A percentile compares a stretch with the other conserved stretches of the same genome.
phyloP scores from a whole-genome alignment of 1,140 invertebrate genomes.

The Panagrolaimus sp. region DNA sequence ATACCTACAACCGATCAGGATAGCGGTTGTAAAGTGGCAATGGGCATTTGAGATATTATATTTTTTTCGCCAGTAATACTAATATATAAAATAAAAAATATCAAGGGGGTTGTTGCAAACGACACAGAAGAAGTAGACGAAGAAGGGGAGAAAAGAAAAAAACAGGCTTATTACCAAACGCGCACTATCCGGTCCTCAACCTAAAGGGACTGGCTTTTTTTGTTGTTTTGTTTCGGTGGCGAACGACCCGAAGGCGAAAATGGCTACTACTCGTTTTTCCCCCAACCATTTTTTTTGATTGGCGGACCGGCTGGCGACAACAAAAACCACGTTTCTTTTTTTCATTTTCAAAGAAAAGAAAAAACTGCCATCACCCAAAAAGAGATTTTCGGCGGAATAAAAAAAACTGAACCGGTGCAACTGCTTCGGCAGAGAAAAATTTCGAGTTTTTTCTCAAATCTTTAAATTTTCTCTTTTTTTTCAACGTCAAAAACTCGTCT shows the following conservation, averaged over 20 bases:
- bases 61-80: too few species aligned
- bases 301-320: slow-evolving; percentile 15
- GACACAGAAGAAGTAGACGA: slow-evolving; percentile 6
- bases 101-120: background rate
- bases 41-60: slow-evolving; percentile 1
- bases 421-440: too few species aligned
- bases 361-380: too few species aligned
- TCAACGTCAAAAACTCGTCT: too few species aligned
- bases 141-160: background rate
- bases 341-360: too few species aligned
- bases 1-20: background rate
- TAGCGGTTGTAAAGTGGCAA: slow-evolving; percentile 9
- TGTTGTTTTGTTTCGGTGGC: slow-evolving; percentile 15
- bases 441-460: too few species aligned
- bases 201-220: background rate
- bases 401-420: too few species aligned
- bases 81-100: too few species aligned
- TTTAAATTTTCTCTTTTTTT: too few species aligned
- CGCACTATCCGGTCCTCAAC: slow-evolving; percentile 8
- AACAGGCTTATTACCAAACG: slow-evolving; percentile 9
- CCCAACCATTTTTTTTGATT: background rate
- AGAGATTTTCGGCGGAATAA: too few species aligned
- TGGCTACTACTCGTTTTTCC: slow-evolving; percentile 16
- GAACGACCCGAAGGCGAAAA: background rate
- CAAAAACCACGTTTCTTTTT: background rate